Conservation (phyloP, 2,888 invertebrate species). For the Acheta domesticus region DNA sequence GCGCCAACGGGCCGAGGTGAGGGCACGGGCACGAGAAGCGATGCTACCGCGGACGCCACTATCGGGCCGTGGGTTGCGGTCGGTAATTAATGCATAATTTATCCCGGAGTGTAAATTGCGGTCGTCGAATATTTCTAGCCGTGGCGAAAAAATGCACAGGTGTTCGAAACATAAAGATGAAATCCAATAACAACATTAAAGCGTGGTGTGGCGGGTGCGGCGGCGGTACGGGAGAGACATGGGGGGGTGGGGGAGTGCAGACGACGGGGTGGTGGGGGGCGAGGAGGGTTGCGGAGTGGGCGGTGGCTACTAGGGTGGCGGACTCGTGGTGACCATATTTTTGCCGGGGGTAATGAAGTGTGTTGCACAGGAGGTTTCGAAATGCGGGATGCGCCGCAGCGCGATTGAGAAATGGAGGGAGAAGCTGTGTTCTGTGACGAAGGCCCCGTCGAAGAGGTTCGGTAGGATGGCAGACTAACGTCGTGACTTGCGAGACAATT, state of each 20-base stretch:
- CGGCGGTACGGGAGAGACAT: neutral
- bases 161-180: slow-evolving; percentile 18
- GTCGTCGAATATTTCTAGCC: slow-evolving; percentile 7
- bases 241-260: neutral
- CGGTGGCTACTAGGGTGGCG: neutral
- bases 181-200: neutral
- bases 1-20: too few species aligned
- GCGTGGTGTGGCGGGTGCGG: neutral
- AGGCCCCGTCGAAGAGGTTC: too few species aligned
- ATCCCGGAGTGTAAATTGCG: slow-evolving; percentile 1
- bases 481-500: too few species aligned
- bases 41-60: too few species aligned
- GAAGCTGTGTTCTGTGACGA: too few species aligned
- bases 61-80: neutral
- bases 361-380: neutral
- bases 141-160: slow-evolving; percentile 18
- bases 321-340: neutral
- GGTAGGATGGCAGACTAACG: too few species aligned
- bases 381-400: neutral
- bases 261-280: neutral
- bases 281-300: neutral
- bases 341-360: neutral
- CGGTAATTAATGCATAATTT: slow-evolving; percentile 9
- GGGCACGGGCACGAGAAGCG: too few species aligned
- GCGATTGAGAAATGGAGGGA: too few species aligned